phyloP scores from a whole-genome alignment of 2,888 invertebrate genomes.

The Phlogophora meticulosa region DNA sequence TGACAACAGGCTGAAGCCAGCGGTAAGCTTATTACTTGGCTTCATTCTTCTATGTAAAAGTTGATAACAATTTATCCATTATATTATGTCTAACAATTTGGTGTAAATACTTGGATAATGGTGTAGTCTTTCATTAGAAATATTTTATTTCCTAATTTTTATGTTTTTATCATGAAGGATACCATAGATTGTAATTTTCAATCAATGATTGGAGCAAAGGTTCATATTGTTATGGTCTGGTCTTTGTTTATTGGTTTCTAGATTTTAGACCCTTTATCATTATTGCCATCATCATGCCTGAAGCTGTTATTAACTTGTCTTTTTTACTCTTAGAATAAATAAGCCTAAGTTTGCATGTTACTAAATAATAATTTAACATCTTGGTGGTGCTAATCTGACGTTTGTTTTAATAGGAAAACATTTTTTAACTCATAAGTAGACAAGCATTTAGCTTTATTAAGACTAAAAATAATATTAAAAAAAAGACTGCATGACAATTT shows the following conservation, averaged over 20 bases:
- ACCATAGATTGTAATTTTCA: conserved; percentile 6
- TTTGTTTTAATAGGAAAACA: neutral
- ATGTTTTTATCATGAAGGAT: neutral
- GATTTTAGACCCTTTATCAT: conserved; percentile 3
- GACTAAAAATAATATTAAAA: neutral
- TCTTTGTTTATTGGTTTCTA: neutral
- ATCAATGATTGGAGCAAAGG: neutral
- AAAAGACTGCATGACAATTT: conserved; percentile 29
- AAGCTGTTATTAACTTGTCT: conserved; percentile 3
- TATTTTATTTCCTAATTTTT: neutral
- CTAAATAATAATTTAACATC: neutral
- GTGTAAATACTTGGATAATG: conserved; percentile 21
- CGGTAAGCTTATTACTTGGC: conserved; percentile 82
- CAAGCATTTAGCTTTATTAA: neutral
- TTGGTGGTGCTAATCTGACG: neutral
- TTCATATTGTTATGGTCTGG: conserved; percentile 1
- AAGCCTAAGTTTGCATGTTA: neutral
- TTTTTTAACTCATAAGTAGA: neutral
- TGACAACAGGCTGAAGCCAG: conserved; percentile 83
- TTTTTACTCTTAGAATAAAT: neutral
- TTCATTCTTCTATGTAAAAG: conserved; percentile 46
- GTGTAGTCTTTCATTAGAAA: conserved; percentile 20
- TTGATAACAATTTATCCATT: conserved; percentile 43
- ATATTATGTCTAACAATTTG: conserved; percentile 22
- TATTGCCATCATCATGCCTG: neutral